These are phyloP conservation scores for Sebastes paucispinis DNA, from an alignment of 2,797 vertebrate genomes.

Conservation along the genomic window DNA sequence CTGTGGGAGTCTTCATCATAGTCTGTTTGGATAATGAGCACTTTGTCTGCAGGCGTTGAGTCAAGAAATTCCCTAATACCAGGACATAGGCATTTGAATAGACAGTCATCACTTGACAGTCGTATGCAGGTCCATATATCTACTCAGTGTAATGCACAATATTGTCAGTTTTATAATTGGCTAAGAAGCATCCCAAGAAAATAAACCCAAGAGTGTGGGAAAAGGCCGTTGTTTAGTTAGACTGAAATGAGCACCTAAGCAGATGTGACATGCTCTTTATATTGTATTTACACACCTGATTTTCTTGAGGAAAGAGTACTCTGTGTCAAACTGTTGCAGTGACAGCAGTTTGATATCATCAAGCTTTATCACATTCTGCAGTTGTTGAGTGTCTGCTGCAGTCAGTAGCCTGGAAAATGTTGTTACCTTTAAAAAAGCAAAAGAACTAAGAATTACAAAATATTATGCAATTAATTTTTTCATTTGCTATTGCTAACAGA, in stretches of 20 bases:
- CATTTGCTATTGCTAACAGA: background rate
- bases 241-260: background rate
- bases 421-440: conserved; percentile 81
- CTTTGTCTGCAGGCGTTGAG: conserved; percentile 25
- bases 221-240: background rate
- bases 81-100: background rate
- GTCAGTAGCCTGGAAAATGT: conserved; percentile 93
- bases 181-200: background rate
- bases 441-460: background rate
- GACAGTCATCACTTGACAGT: background rate
- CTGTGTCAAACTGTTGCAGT: conserved; percentile 91
- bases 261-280: background rate
- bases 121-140: accelerated
- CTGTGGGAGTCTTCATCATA: conserved; percentile 67
- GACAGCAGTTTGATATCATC: conserved; percentile 76
- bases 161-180: background rate
- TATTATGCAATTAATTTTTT: background rate
- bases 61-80: conserved; percentile 40
- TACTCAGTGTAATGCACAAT: background rate
- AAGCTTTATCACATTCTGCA: conserved; percentile 61
- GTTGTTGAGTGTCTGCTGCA: conserved; percentile 70
- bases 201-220: background rate
- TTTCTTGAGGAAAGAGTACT: conserved; percentile 87
- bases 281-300: conserved; percentile 79
- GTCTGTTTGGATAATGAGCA: conserved; percentile 70